phyloP scores from a whole-genome alignment of 2,888 invertebrate genomes.

The Folsomia manolachei region DNA sequence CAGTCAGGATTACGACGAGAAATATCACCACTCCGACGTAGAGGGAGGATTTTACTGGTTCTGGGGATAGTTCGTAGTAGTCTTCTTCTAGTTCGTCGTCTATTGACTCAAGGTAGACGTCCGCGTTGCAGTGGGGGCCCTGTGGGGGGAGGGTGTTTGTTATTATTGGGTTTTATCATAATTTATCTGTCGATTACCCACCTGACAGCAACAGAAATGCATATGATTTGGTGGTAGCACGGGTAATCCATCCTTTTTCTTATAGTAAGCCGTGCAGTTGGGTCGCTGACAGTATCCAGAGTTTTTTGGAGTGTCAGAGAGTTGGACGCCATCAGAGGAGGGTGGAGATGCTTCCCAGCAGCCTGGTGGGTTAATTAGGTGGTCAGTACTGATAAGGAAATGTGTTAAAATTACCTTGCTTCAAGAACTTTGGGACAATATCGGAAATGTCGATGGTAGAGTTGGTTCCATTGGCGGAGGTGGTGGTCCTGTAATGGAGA shows the following conservation, averaged over 20 bases:
- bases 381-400: no score
- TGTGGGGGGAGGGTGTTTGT: no score
- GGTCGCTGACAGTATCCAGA: background rate
- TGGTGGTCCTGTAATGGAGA: no score
- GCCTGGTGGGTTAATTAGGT: no score
- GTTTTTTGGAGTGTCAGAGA: background rate
- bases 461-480: conserved; percentile 62
- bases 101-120: conserved; percentile 59
- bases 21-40: background rate
- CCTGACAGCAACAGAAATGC: conserved; percentile 84
- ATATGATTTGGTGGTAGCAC: conserved; percentile 54
- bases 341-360: conserved; percentile 58
- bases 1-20: background rate
- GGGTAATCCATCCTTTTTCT: conserved; percentile 57
- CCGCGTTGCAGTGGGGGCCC: conserved; percentile 72
- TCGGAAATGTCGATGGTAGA: conserved; percentile 23
- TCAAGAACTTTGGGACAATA: conserved; percentile 58
- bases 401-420: conserved; percentile 68
- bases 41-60: background rate
- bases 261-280: conserved; percentile 52
- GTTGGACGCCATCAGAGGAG: conserved; percentile 42
- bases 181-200: no score
- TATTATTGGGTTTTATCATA: no score
- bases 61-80: background rate
- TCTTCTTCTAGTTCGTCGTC: conserved; percentile 53